Conservation (phyloP, 2,888 invertebrate species). For the Uloborus plumipes region DNA sequence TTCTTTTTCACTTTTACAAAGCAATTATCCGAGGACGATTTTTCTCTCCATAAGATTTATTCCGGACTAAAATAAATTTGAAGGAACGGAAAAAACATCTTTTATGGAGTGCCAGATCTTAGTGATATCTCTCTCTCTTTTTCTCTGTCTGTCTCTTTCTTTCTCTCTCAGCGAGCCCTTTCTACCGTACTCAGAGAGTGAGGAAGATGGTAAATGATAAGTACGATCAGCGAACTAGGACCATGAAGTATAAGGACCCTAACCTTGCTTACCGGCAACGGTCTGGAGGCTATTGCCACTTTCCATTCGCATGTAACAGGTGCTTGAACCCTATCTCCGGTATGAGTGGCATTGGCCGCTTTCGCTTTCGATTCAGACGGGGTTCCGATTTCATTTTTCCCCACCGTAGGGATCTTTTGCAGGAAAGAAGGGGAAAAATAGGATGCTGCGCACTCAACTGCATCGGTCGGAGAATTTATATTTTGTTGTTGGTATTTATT, state of each 20-base stretch:
- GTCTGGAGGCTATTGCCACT: constrained; percentile 47
- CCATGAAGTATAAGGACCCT: constrained; percentile 44
- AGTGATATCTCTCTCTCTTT: constrained; percentile 12
- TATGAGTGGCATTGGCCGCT: constrained; percentile 46
- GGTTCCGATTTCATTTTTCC: constrained; percentile 16
- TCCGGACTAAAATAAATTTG: no score
- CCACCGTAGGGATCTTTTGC: constrained; percentile 16
- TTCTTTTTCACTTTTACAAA: no score
- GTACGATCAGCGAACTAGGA: constrained; percentile 44
- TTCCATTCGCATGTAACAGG: constrained; percentile 53
- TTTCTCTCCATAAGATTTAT: no score
- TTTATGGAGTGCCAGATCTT: neutral
- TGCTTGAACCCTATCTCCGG: constrained; percentile 51
- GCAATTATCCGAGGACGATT: no score
- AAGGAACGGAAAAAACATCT: no score
- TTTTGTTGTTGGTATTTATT: no score
- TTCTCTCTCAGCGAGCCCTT: neutral
- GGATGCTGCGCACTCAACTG: no score
- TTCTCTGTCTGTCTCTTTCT: neutral
- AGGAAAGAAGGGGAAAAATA: constrained; percentile 7
- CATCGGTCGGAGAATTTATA: no score
- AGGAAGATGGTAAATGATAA: constrained; percentile 38
- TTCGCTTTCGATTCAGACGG: constrained; percentile 40
- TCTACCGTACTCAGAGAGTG: constrained; percentile 16
- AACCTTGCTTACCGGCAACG: constrained; percentile 47